Evolutionary conservation across 1,140 invertebrate genomes (phyloP), one percentile per base, ranked within the genome.

Genomic region (Sycophaga agraensis): DNA sequence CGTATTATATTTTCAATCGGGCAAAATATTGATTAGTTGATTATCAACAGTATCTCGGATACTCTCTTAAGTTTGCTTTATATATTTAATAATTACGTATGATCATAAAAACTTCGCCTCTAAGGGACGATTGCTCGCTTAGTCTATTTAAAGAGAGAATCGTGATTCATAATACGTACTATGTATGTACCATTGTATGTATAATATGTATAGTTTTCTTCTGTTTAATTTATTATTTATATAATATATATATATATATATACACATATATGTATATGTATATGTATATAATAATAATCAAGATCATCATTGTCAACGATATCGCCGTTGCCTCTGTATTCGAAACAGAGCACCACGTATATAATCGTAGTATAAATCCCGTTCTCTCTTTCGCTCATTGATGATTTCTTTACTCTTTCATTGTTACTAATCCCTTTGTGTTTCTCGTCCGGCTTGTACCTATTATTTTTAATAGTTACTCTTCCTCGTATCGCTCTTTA

Each of bases 341-440:
- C 8, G 9, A 12, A n/a, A 46, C 31, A 57, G 49, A 55, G 57
- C 51, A 69, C 68, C 73, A 70, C 63, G n/a, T n/a, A n/a, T n/a
- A n/a, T 67, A 74, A 74, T 74, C 66, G 64, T 76, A 77, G 66
- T 77, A 76, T 71, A 77, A 78, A 77, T 75, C 65, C 57, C 19
- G 11, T 14, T 56, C 28, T 56, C 42, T 31, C 26, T 28, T 19
- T 28, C 39, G 4, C 6, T 46, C 17, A 19, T 22, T 48, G 4
- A 19, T 19, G 3, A 48, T 26, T 58, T 24, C 16, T 26, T 37
- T 49, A n/a, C 19, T 16, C 26, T 21, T 49, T 28, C 6, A 11
- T 8, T 26, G 1, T 39, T 51, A 14, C 14, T 16, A 12, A 12
- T 43, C 14, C 5, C 35, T 26, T 26, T 48, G 6, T 43, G 14